Percentiles rank a stretch among this genome's conserved stretches.
phyloP scores from a whole-genome alignment of 2,888 invertebrate genomes.

The Cryptocephalus moraei region DNA sequence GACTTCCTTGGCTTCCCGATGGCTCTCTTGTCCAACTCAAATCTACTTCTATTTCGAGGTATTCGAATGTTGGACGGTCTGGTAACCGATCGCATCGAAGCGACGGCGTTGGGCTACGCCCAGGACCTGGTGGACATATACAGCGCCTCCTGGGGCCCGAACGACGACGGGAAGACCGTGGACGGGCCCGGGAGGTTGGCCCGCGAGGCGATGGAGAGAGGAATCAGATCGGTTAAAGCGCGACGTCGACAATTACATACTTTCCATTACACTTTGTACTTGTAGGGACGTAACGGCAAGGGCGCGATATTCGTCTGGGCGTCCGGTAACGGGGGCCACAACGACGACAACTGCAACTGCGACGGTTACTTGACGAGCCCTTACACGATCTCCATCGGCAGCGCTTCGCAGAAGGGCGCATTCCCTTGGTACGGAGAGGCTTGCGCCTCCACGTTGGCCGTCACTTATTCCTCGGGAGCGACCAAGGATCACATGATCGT shows the following conservation, averaged over 20 bases:
- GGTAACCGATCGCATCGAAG: constrained; percentile 81
- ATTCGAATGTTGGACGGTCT: constrained; percentile 80
- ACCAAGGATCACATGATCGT: constrained; percentile 82
- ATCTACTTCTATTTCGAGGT: constrained; percentile 38
- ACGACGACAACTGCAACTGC: constrained; percentile 80
- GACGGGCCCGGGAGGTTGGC: constrained; percentile 82
- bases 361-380: constrained; percentile 82
- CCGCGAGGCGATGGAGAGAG: constrained; percentile 61
- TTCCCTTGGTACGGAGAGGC: constrained; percentile 89
- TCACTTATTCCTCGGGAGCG: constrained; percentile 83
- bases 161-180: constrained; percentile 79
- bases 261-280: not conserved
- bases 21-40: too few relatives aligned
- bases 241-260: not conserved
- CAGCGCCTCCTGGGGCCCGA: constrained; percentile 91
- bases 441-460: constrained; percentile 79
- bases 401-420: constrained; percentile 70
- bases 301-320: constrained; percentile 90
- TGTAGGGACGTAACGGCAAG: constrained; percentile 64
- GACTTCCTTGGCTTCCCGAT: too few relatives aligned
- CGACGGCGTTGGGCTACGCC: constrained; percentile 69
- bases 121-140: constrained; percentile 77
- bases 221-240: constrained; percentile 54
- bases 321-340: constrained; percentile 79
- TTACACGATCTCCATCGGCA: constrained; percentile 80